These are phyloP conservation scores for Phrynocephalus guinanensis DNA, from an alignment of 2,797 vertebrate genomes.

Conservation along the genomic window DNA sequence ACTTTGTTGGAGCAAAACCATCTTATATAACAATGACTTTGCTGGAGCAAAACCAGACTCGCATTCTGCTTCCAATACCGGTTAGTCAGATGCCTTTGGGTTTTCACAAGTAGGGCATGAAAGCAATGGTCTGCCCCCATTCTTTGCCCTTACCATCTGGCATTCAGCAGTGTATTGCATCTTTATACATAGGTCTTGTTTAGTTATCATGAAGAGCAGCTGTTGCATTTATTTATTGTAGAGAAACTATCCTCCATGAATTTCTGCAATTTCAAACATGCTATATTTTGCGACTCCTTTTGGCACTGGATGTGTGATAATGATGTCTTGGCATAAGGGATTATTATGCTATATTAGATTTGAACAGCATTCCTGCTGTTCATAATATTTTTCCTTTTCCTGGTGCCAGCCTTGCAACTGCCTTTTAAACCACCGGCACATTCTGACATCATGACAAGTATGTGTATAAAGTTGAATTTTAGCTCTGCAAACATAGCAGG, in stretches of 20 bases:
- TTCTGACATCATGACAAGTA: too few species aligned
- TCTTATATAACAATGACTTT: neutral
- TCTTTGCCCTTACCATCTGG: neutral
- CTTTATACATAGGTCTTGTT: neutral
- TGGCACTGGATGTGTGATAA: neutral
- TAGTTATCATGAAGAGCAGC: constrained; percentile 14
- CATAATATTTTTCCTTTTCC: neutral
- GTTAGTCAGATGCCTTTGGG: neutral
- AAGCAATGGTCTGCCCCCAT: neutral
- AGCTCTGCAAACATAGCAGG: too few species aligned
- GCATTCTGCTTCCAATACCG: neutral
- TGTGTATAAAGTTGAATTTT: too few species aligned
- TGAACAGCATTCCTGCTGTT: neutral
- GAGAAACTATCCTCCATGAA: neutral
- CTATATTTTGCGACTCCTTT: neutral
- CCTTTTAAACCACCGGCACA: too few species aligned
- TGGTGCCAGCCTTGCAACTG: too few species aligned
- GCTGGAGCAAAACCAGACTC: neutral
- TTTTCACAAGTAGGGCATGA: neutral
- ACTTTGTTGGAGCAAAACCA: too few species aligned
- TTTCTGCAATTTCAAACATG: neutral
- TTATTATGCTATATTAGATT: neutral
- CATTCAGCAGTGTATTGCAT: neutral
- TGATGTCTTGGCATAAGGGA: neutral
- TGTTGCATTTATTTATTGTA: neutral